Percentiles rank a stretch among this genome's conserved stretches.
These are phyloP conservation scores for Ptilorrhoa leucosticta DNA, from an alignment of 2,113 vertebrate species.

Conservation along the genomic window DNA sequence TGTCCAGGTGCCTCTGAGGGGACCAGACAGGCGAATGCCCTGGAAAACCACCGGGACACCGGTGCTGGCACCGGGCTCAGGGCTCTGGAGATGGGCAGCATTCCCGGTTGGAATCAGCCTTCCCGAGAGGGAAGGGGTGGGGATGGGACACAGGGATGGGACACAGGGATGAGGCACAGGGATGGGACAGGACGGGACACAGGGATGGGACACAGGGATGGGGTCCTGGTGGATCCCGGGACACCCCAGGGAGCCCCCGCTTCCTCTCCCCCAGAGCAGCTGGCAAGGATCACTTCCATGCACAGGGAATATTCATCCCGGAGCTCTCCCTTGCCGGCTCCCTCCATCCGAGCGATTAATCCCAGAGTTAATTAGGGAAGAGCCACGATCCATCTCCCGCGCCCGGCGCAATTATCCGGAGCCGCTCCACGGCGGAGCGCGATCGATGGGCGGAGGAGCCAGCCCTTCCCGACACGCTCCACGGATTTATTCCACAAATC, in stretches of 20 bases:
- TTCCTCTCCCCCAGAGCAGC: background rate
- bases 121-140: fast-evolving
- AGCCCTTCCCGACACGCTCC: background rate
- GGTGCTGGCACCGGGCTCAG: fast-evolving
- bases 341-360: background rate
- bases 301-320: background rate
- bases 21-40: fast-evolving
- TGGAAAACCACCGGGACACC: background rate
- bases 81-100: background rate
- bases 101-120: background rate
- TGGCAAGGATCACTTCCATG: fast-evolving
- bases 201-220: background rate
- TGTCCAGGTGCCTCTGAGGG: background rate
- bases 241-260: background rate
- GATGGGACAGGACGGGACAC: background rate
- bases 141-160: background rate
- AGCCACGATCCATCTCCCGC: background rate
- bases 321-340: background rate
- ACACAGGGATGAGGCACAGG: background rate
- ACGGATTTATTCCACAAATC: background rate
- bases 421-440: background rate
- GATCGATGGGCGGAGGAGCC: background rate
- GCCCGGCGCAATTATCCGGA: background rate
- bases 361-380: conserved; percentile 10
- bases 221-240: background rate